Percentiles rank a stretch among this genome's conserved stretches.
phyloP scores from a whole-genome alignment of 2,113 vertebrate species.

The Nothoprocta pentlandii region DNA sequence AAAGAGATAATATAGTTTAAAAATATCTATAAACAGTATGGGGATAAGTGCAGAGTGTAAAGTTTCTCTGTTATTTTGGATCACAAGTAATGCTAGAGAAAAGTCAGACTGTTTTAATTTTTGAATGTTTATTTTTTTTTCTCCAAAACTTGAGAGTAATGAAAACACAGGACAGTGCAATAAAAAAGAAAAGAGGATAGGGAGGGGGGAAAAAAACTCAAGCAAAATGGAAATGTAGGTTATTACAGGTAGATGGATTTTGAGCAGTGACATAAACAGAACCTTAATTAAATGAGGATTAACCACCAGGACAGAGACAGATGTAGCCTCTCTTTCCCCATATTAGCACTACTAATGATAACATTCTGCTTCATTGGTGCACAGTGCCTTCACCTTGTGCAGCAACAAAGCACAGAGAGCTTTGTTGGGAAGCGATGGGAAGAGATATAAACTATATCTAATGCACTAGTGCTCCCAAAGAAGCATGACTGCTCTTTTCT shows the following conservation, averaged over 20 bases:
- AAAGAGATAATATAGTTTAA: neutral
- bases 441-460: accelerated
- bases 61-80: neutral
- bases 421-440: too few relatives aligned
- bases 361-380: neutral
- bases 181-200: neutral
- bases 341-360: neutral
- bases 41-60: neutral
- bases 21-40: neutral
- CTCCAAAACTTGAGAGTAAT: neutral
- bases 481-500: neutral
- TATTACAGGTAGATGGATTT: neutral
- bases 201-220: neutral
- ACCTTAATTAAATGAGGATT: neutral
- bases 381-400: neutral
- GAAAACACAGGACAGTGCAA: neutral
- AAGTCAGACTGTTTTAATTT: neutral
- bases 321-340: neutral
- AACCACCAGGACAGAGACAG: neutral
- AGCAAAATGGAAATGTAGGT: neutral
- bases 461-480: neutral
- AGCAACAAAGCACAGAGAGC: neutral
- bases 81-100: too few relatives aligned
- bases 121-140: neutral
- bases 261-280: neutral